Conservation (phyloP, 2,888 invertebrate genomes). For the Lucinisca nassula region DNA sequence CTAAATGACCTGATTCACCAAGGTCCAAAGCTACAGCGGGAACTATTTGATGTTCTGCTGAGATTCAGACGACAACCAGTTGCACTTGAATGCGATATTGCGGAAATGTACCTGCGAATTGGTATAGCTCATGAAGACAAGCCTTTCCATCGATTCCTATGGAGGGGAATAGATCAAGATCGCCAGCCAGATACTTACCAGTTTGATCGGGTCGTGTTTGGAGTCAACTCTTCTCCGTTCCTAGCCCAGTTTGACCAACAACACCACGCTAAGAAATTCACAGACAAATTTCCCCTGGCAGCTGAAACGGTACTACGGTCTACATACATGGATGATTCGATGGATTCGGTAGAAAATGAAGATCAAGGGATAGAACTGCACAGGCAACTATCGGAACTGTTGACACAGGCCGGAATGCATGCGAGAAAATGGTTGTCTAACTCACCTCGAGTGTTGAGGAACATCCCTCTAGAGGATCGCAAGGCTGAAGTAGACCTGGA, state of each 20-base stretch:
- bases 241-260: slow-evolving; percentile 62
- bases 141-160: slow-evolving; percentile 51
- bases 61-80: slow-evolving; percentile 49
- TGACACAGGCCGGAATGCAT: slow-evolving; percentile 31
- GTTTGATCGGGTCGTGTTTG: slow-evolving; percentile 66
- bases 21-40: slow-evolving; percentile 65
- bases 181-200: slow-evolving; percentile 45
- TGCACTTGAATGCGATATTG: slow-evolving; percentile 52
- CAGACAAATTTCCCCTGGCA: no score
- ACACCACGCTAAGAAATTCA: slow-evolving; percentile 43
- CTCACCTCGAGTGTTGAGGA: neutral
- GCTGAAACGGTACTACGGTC: no score
- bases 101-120: slow-evolving; percentile 50
- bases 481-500: no score
- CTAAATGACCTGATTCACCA: slow-evolving; percentile 51
- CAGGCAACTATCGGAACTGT: slow-evolving; percentile 37
- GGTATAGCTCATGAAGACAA: slow-evolving; percentile 24
- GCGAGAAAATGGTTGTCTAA: slow-evolving; percentile 63
- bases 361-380: slow-evolving; percentile 50
- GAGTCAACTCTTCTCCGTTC: slow-evolving; percentile 69
- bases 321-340: neutral
- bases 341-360: slow-evolving; percentile 54
- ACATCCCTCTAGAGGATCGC: no score
- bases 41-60: slow-evolving; percentile 61
- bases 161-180: slow-evolving; percentile 25